A percentile compares a stretch with the other conserved stretches of the same genome.
These are phyloP conservation scores for Geotrupes spiniger DNA, from an alignment of 2,888 invertebrate species.

Conservation along the genomic window DNA sequence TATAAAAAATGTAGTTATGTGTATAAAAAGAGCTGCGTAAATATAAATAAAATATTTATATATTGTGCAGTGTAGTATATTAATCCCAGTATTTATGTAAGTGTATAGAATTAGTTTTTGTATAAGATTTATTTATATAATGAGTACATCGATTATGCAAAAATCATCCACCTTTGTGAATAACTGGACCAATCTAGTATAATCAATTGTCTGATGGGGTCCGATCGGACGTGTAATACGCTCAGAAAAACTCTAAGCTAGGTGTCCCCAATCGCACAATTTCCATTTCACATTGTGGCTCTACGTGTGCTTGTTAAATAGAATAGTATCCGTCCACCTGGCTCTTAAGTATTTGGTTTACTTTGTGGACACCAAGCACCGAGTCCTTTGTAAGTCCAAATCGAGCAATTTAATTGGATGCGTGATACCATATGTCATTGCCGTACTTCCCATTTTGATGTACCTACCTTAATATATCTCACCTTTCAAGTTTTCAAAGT, in stretches of 20 bases:
- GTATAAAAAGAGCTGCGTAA: constrained; percentile 31
- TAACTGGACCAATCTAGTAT: constrained; percentile 40
- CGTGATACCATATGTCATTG: constrained; percentile 25
- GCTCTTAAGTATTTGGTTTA: constrained; percentile 18
- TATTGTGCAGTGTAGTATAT: constrained; percentile 38
- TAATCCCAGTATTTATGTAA: constrained; percentile 41
- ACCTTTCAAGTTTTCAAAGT: constrained; percentile 17
- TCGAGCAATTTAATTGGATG: constrained; percentile 23
- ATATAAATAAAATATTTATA: constrained; percentile 35
- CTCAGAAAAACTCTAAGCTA: constrained; percentile 23
- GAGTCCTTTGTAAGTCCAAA: constrained; percentile 19
- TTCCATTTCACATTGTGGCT: constrained; percentile 26
- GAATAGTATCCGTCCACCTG: constrained; percentile 46
- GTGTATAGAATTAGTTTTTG: constrained; percentile 44
- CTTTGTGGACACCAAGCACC: constrained; percentile 24
- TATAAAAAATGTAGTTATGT: constrained; percentile 34
- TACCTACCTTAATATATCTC: constrained; percentile 1
- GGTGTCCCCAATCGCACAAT: constrained; percentile 22
- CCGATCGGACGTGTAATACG: constrained; percentile 25
- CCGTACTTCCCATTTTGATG: constrained; percentile 13
- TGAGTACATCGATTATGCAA: constrained; percentile 34
- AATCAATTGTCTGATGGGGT: constrained; percentile 31
- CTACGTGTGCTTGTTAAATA: constrained; percentile 36
- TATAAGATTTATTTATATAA: constrained; percentile 39
- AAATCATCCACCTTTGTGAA: constrained; percentile 30